Evolutionary conservation across 1,140 invertebrate genomes (phyloP).

Genomic region (Diprion similis): DNA sequence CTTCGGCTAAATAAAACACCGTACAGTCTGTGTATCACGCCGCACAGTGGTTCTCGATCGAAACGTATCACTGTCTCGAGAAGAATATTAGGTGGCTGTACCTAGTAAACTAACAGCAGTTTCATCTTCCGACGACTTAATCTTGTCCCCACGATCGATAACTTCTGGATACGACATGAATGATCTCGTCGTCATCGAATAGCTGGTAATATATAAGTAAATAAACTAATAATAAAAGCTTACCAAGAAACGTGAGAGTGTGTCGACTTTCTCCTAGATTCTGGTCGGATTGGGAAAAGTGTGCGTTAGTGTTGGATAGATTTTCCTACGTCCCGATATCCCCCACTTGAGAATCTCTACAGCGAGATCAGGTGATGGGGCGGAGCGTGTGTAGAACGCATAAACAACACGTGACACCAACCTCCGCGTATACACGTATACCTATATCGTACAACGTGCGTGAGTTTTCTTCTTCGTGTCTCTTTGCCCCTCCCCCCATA

Average conservation of each 20-base stretch:
- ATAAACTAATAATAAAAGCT: too few species aligned
- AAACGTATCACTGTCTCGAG: neutral
- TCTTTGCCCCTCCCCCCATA: neutral
- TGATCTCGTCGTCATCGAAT: too few species aligned
- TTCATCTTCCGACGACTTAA: too few species aligned
- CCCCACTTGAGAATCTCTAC: slow-evolving; percentile 9
- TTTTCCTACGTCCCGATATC: neutral
- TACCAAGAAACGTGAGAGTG: too few species aligned
- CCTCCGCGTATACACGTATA: neutral
- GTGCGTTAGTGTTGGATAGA: too few species aligned
- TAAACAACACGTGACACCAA: slow-evolving; percentile 15
- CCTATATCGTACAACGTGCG: neutral
- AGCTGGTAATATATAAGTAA: too few species aligned
- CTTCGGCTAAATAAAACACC: slow-evolving; percentile 7
- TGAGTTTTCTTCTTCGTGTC: neutral
- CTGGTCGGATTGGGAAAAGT: too few species aligned
- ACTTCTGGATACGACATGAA: too few species aligned
- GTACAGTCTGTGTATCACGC: neutral
- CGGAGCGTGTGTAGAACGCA: slow-evolving; percentile 13
- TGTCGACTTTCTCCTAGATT: too few species aligned
- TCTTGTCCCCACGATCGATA: too few species aligned
- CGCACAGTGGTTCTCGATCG: neutral
- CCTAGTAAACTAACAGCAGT: too few species aligned
- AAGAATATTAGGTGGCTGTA: neutral
- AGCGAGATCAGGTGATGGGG: slow-evolving; percentile 13